Base-by-base conservation (phyloP, 2,113 vertebrate genomes). In the Tauraco erythrolophus region DNA sequence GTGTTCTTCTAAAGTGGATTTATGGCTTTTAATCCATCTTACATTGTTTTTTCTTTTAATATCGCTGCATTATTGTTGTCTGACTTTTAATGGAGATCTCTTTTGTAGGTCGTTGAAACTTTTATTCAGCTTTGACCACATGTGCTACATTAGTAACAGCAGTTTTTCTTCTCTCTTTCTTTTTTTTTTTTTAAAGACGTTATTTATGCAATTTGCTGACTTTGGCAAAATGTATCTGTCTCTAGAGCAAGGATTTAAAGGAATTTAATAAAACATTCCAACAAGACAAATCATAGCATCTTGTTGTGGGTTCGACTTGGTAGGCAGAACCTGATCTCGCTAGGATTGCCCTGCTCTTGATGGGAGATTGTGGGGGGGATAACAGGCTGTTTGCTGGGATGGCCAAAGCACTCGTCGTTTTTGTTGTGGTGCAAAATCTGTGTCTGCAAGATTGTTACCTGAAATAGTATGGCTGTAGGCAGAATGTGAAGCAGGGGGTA, bases 1-100 rank as follows among this genome's bases (percentile, higher is more conserved):
- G 4, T 19, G 9, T 62, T 87, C 19, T 92, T 94, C 39, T 79
- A 5, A 62, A 79, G 24, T 60, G 12, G 23, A 75, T 74, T 89
- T 82, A 70, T 43, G 41, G 17, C 28, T 89, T 96, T 94, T 86
- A 92, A 94, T 87, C 8, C 1, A 37, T 84, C 7, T 91, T 19
- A 14, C 51, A 4, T 66, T 82, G 28, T 53, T 90, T 69, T 69
- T 46, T 10, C 9, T 78, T 94, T 79, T 51, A 41, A 24, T 41
- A 28, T 68, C 66, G 37, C 28, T 91, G 64, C 74, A 8, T 45
- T 89, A 30, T 11, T 81, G 15, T 65, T 92, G n/a, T 74, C n/a
- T 66, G 37, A 81, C 45, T 41, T 92, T 74, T 66, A 74, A 43
- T 61, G 64, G 76, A 61, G 58, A 31, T 87, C 23, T 74, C n/a